A percentile compares a stretch with the other conserved stretches of the same genome.
Conservation (phyloP, 2,888 invertebrate species). For the Netelia virgata region DNA sequence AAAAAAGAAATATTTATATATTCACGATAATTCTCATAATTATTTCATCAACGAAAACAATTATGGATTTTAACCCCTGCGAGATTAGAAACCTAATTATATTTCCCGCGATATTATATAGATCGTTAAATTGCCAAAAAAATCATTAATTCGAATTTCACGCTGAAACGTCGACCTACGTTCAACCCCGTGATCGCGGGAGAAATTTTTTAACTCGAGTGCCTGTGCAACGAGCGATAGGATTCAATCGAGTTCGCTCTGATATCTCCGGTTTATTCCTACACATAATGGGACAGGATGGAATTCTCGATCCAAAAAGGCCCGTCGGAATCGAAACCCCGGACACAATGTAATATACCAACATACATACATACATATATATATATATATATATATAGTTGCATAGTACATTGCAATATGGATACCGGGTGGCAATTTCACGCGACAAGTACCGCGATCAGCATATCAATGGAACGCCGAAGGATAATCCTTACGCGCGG, state of each 20-base stretch:
- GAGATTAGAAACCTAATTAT: no score
- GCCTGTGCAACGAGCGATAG: slow-evolving; percentile 77
- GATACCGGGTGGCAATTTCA: slow-evolving; percentile 84
- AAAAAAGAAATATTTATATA: no score
- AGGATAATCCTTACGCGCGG: slow-evolving; percentile 83
- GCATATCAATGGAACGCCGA: slow-evolving; percentile 83
- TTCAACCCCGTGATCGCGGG: neutral
- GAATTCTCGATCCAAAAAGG: slow-evolving; percentile 68
- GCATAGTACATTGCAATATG: slow-evolving; percentile 75
- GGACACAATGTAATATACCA: slow-evolving; percentile 44
- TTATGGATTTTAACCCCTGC: no score
- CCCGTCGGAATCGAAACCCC: slow-evolving; percentile 60
- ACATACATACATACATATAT: neutral
- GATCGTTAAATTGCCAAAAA: no score
- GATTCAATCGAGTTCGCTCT: slow-evolving; percentile 72
- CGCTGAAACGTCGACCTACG: slow-evolving; percentile 21
- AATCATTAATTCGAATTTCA: neutral
- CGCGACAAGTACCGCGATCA: slow-evolving; percentile 85
- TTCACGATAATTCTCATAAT: no score
- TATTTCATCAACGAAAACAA: no score
- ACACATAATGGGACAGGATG: slow-evolving; percentile 59
- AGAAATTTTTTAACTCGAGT: neutral
- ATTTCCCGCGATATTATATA: no score
- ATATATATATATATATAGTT: neutral
- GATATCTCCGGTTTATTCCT: slow-evolving; percentile 35